Base-by-base conservation (phyloP, 2,113 vertebrate genomes). In the Ceuthmochares aereus region DNA sequence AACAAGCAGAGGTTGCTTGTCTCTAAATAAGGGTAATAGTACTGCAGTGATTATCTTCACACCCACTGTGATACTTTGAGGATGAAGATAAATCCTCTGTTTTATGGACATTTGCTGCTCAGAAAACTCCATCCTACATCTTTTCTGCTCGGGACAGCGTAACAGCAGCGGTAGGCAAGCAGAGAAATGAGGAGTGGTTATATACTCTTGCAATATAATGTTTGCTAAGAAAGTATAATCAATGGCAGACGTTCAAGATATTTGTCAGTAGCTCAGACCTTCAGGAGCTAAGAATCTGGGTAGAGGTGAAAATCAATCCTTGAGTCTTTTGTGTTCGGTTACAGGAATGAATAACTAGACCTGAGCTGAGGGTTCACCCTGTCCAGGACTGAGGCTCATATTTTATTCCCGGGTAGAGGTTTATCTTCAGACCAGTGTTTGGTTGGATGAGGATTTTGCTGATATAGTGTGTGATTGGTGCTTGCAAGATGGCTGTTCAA, bases 201-300 rank as follows among this genome's bases (percentile, higher is more conserved):
- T 40, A 23, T 34, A 7, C 27, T 67, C 23, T 11, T 15, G n/a
- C 1, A 1, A 17, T 58, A 29, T 7, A 32, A 21, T 3, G 3
- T 66, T 89, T n/a, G 5, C 62, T 20, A 22, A 67, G 36, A 42
- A 52, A 49, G 13, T 10, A 22, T 23, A 63, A 34, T 36, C 27
- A 26, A 9, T 54, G 36, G 25, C 34, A 80, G 52, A 76, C 63
- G 25, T 17, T 58, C 27, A 34, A 93, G n/a, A 68, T 22, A 52
- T 45, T 62, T 62, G 56, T 60, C 79, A 43, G 59, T 32, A 40
- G 25, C 67, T 87, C 37, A 29, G 34, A 27, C 34, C 14, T 85
- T 89, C 37, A 51, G 60, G 67, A 76, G 56, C 30, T 52, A 3
- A 54, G 52, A 72, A 43, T 69, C 22, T 68, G 60, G 14, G 14